Percentiles rank a stretch among this genome's conserved stretches.
These are phyloP conservation scores for Vulpes ferrilata DNA, from an alignment of 2,113 vertebrate species.

Conservation along the genomic window DNA sequence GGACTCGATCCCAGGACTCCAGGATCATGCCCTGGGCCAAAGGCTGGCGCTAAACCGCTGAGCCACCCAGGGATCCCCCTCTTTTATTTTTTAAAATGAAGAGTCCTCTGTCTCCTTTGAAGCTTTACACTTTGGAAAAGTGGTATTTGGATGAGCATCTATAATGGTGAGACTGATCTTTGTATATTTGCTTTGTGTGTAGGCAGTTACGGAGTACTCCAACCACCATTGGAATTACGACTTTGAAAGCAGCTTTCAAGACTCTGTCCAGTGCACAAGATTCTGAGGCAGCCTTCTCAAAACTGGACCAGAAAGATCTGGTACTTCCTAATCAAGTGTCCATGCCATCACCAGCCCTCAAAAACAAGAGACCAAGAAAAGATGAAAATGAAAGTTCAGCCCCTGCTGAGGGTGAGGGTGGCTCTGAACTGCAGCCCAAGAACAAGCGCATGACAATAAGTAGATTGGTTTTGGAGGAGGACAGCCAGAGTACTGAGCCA, in stretches of 20 bases:
- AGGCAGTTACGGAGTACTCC: slow-evolving; percentile 81
- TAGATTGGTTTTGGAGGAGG: slow-evolving; percentile 88
- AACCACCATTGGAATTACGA: slow-evolving; percentile 82
- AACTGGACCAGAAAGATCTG: slow-evolving; percentile 90
- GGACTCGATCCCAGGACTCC: neutral
- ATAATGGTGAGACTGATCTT: neutral
- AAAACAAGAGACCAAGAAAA: slow-evolving; percentile 82
- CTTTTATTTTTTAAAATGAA: neutral
- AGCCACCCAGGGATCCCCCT: neutral
- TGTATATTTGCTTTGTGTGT: slow-evolving; percentile 80
- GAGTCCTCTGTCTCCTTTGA: slow-evolving; percentile 7
- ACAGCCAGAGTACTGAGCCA: slow-evolving; percentile 84
- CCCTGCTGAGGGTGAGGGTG: slow-evolving; percentile 68
- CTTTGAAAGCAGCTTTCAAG: slow-evolving; percentile 89
- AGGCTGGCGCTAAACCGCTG: neutral
- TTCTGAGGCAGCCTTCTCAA: slow-evolving; percentile 84
- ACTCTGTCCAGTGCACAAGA: slow-evolving; percentile 83
- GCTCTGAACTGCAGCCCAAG: slow-evolving; percentile 54
- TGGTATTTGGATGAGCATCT: neutral
- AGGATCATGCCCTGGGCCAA: neutral
- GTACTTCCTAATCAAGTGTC: slow-evolving; percentile 82
- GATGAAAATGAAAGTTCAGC: slow-evolving; percentile 11
- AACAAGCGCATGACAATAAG: slow-evolving; percentile 83
- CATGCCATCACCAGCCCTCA: slow-evolving; percentile 84
- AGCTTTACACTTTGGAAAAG: neutral